A percentile compares a stretch with the other conserved stretches of the same genome.
phyloP scores from a whole-genome alignment of 2,888 invertebrate genomes.

The Dusona sp. region DNA sequence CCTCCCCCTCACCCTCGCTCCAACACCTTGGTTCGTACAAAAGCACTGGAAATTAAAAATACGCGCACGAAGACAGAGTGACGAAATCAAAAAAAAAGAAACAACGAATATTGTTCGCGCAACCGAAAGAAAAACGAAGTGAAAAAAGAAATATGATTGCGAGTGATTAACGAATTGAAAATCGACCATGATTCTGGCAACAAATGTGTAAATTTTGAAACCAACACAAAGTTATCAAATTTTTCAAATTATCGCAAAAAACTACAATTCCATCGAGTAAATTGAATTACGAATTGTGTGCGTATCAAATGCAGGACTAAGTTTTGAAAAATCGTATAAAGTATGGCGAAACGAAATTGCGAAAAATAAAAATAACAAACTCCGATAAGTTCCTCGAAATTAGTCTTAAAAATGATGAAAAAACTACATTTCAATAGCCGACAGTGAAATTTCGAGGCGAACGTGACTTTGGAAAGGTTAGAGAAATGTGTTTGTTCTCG shows the following conservation, averaged over 20 bases:
- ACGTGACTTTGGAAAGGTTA: neutral
- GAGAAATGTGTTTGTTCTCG: neutral
- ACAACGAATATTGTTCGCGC: neutral
- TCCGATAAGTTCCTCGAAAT: neutral
- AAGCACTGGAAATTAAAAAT: constrained; percentile 19
- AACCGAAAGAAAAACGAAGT: neutral
- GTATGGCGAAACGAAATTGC: neutral
- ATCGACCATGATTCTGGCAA: neutral
- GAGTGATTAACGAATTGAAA: neutral
- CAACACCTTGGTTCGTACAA: too few relatives aligned
- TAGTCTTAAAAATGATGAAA: neutral
- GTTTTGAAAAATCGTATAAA: neutral
- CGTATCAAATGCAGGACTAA: neutral
- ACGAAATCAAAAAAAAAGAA: neutral
- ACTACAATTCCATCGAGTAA: neutral
- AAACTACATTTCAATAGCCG: neutral
- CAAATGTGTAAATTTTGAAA: neutral
- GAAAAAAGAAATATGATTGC: neutral
- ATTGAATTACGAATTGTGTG: neutral
- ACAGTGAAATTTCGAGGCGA: neutral
- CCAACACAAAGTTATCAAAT: neutral
- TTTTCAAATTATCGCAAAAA: neutral
- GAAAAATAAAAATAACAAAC: neutral
- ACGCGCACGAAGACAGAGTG: neutral
- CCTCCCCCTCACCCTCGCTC: neutral